Conservation (phyloP, 2,888 invertebrate genomes). For the Pogonocherus hispidulus region DNA sequence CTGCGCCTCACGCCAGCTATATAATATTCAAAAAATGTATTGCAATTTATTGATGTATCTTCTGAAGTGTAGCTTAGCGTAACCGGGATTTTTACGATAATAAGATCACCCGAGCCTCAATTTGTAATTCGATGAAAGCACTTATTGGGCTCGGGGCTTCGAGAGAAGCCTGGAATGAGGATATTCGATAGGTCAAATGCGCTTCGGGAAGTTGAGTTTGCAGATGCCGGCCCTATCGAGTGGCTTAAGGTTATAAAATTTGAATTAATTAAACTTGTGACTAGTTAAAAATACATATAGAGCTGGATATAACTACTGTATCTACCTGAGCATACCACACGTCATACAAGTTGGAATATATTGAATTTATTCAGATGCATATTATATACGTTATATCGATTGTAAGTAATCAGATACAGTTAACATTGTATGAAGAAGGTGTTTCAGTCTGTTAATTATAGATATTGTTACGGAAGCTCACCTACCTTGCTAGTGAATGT, state of each 20-base stretch:
- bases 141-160: conserved; percentile 6
- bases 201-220: conserved; percentile 4
- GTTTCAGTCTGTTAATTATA: too few relatives aligned
- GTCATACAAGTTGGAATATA: too few relatives aligned
- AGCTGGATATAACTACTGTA: neutral
- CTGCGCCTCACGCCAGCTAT: too few relatives aligned
- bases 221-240: neutral
- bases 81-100: conserved; percentile 6
- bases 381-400: too few relatives aligned
- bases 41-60: too few relatives aligned
- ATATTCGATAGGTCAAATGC: conserved; percentile 5
- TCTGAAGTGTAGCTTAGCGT: neutral
- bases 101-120: neutral
- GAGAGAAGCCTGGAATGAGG: neutral
- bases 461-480: too few relatives aligned
- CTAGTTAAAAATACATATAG: neutral
- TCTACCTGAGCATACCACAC: neutral
- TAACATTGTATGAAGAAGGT: too few relatives aligned
- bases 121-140: conserved; percentile 18
- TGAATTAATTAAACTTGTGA: neutral
- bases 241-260: neutral
- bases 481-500: too few relatives aligned
- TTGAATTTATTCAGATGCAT: too few relatives aligned
- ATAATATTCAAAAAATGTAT: too few relatives aligned
- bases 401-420: too few relatives aligned